Base-by-base conservation (phyloP, 2,113 vertebrate genomes). In the Neogale vison region DNA sequence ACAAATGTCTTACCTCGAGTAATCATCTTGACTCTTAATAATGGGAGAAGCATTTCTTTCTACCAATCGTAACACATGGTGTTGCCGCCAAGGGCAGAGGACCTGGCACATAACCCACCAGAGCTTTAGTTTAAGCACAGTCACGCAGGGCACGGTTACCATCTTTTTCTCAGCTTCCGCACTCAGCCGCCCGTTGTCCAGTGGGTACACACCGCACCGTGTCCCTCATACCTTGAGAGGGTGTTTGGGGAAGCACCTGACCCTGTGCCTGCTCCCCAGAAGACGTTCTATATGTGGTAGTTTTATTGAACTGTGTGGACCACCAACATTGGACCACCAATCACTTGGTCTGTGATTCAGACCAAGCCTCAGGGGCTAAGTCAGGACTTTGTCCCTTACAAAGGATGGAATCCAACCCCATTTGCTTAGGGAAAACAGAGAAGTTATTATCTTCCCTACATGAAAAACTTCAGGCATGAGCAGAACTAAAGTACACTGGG, bases 401-500 rank as follows among this genome's bases (percentile, higher is more conserved):
- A 90, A 96, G 50, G 34, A 71, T 9, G 57, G 88, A 67, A 86
- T 7, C 23, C 63, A 82, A 24, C 31, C 94, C 72, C 76, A 77
- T 82, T 88, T 89, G 20, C 50, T 52, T 79, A 83, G 90, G 52
- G 21, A 93, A 82, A 92, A 92, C 36, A 79, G 36, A 79, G 39
- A 92, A 18, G 23, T 72, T 90, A 91, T 36, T 91, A 23, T 50
- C n/a, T 77, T 83, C 11, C 14, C 34, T 81, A 94, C 88, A 42
- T 89, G 67, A 87, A 83, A 96, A 91, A 50, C 17, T 36, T 88
- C 7, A 96, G 42, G 47, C n/a, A 71, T 50, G 23, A 97, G 50
- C 47, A 94, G 7, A 74, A 89, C 7, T 29, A 59, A 79, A 85
- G 8, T 59, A 91, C 10, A 26, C 45, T 36, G 34, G 52, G 42